Percentiles rank a stretch among this genome's conserved stretches.
These are phyloP conservation scores for Mormyrus hasselquistii DNA, from an alignment of 2,797 vertebrate species.

Conservation along the genomic window DNA sequence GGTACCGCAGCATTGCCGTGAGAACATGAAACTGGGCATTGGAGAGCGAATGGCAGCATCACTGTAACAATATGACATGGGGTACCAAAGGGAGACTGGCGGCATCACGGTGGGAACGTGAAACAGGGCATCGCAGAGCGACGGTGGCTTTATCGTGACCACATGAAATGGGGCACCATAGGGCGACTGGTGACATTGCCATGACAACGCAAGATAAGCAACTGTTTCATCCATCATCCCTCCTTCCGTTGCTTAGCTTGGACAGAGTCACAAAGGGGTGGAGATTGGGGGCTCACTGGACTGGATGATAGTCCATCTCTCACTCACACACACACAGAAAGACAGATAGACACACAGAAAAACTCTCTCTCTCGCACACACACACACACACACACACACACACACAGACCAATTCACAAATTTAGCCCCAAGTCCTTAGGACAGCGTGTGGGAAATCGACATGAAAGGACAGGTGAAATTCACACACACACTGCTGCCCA, in stretches of 20 bases:
- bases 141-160: not conserved
- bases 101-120: not conserved
- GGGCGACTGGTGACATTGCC: not conserved
- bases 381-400: not conserved
- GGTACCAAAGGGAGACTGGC: not conserved
- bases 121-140: not conserved
- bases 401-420: not conserved
- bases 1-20: not conserved
- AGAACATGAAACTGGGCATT: not conserved
- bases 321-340: too few relatives aligned
- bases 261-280: not conserved
- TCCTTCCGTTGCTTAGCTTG: not conserved
- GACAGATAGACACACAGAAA: too few relatives aligned
- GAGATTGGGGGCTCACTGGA: not conserved
- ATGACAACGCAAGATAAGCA: not conserved
- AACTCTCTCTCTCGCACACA: not conserved
- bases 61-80: not conserved
- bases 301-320: not conserved
- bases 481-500: not conserved
- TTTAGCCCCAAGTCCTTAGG: not conserved
- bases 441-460: too few relatives aligned
- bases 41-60: not conserved
- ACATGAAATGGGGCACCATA: not conserved
- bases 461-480: too few relatives aligned
- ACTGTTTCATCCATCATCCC: not conserved